Evolutionary conservation across 2,797 vertebrate species (phyloP).

Genomic region (Rhynchotus rufescens): DNA sequence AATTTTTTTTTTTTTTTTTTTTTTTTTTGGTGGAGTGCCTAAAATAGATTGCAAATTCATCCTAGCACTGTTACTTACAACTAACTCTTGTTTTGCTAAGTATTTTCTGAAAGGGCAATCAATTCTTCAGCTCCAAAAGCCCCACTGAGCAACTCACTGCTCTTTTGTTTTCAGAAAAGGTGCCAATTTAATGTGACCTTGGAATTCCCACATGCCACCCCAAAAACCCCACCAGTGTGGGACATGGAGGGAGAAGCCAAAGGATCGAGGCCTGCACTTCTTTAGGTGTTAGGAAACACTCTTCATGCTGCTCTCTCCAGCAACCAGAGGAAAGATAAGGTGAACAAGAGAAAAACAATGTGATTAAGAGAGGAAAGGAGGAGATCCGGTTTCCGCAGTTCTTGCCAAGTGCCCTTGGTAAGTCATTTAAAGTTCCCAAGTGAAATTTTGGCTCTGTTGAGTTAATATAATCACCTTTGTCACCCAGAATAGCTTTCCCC

Average conservation of each 20-base stretch:
- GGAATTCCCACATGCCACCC: neutral
- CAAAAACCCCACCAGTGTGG: neutral
- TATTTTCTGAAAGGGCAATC: neutral
- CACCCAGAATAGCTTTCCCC: neutral
- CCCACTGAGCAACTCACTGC: neutral
- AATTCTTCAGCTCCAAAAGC: neutral
- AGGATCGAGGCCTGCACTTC: neutral
- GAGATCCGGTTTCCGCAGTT: neutral
- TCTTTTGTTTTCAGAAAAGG: neutral
- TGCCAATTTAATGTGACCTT: neutral
- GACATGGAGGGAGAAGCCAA: neutral
- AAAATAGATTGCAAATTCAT: neutral
- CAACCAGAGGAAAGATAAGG: neutral
- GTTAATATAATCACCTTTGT: neutral
- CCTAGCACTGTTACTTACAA: neutral
- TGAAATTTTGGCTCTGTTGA: neutral
- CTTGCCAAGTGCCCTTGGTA: neutral
- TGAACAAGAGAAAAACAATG: neutral
- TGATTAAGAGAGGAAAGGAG: neutral
- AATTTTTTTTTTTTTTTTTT: neutral
- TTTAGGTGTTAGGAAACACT: neutral
- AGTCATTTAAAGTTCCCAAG: neutral
- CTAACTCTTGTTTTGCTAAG: neutral
- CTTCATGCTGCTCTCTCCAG: neutral
- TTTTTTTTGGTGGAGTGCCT: neutral